phyloP scores from a whole-genome alignment of 1,140 invertebrate species.

The Drosophila tani region DNA sequence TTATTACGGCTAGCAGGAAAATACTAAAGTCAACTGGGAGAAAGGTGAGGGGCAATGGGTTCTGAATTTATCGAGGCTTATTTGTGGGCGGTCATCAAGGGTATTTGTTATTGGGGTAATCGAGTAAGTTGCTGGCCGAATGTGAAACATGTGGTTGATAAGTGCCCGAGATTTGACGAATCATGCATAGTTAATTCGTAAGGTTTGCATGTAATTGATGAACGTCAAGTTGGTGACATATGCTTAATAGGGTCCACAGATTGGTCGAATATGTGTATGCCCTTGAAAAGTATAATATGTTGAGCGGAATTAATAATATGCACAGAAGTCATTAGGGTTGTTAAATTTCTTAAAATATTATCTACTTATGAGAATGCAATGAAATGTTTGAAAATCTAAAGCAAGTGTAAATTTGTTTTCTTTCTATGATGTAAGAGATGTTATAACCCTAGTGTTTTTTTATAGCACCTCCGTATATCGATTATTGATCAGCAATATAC shows the following conservation, averaged over 20 bases:
- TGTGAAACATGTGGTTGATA: constrained; percentile 20
- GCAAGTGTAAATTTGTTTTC: no score
- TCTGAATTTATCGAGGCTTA: constrained; percentile 57
- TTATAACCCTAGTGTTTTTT: no score
- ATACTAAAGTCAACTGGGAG: constrained; percentile 31
- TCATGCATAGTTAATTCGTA: constrained; percentile 26
- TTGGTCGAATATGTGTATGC: not conserved
- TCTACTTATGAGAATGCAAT: no score
- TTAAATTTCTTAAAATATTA: no score
- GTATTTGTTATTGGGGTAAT: constrained; percentile 27
- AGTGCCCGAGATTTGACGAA: constrained; percentile 20
- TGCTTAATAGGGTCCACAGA: not conserved
- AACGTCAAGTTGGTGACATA: constrained; percentile 16
- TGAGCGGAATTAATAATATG: no score
- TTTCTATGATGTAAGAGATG: no score
- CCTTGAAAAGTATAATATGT: not conserved
- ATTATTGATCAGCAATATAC: no score
- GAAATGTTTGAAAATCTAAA: no score
- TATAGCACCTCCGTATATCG: no score
- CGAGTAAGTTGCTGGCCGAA: constrained; percentile 12
- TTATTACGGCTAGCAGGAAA: constrained; percentile 29
- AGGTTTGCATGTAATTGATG: constrained; percentile 16
- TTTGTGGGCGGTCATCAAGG: constrained; percentile 22
- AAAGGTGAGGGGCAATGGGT: constrained; percentile 8
- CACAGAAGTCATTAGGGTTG: no score